phyloP scores from a whole-genome alignment of 92 coral and sea anemone genomes.

The Parazoanthus darwini region DNA sequence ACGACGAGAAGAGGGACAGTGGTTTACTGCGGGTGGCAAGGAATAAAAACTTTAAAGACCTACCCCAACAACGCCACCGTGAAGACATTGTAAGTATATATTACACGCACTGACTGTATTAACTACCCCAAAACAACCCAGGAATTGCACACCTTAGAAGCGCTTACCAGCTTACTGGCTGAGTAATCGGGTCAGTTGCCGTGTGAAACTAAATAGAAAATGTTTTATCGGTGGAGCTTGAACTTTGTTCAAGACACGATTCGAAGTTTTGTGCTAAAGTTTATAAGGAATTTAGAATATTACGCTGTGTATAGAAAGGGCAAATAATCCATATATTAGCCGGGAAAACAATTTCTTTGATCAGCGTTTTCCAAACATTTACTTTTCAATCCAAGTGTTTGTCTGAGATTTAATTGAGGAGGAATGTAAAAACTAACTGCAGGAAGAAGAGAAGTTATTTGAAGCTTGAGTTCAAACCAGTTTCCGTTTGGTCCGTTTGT shows the following conservation, averaged over 20 bases:
- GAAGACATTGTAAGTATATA: constrained; percentile 36
- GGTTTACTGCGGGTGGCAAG: constrained; percentile 19
- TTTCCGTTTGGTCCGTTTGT: not conserved
- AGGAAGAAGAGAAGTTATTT: not conserved
- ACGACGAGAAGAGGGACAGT: constrained; percentile 18
- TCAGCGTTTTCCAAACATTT: constrained; percentile 15
- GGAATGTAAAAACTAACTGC: not conserved
- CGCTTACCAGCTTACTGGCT: not conserved
- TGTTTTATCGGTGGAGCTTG: not conserved
- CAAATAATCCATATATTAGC: not conserved
- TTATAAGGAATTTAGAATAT: not conserved
- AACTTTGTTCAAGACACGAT: not conserved
- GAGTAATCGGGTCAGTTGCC: not conserved
- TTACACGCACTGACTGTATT: not conserved
- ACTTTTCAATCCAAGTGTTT: constrained; percentile 14
- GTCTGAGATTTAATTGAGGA: not conserved
- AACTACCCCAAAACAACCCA: not conserved
- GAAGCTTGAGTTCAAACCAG: not conserved
- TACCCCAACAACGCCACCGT: constrained; percentile 8
- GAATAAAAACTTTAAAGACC: not conserved
- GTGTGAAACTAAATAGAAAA: not conserved
- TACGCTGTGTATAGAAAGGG: not conserved
- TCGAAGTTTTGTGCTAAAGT: not conserved
- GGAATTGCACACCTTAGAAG: constrained; percentile 11
- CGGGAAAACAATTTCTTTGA: not conserved